These are phyloP conservation scores for Avahi laniger DNA, from an alignment of 2,797 vertebrate species.

Conservation along the genomic window DNA sequence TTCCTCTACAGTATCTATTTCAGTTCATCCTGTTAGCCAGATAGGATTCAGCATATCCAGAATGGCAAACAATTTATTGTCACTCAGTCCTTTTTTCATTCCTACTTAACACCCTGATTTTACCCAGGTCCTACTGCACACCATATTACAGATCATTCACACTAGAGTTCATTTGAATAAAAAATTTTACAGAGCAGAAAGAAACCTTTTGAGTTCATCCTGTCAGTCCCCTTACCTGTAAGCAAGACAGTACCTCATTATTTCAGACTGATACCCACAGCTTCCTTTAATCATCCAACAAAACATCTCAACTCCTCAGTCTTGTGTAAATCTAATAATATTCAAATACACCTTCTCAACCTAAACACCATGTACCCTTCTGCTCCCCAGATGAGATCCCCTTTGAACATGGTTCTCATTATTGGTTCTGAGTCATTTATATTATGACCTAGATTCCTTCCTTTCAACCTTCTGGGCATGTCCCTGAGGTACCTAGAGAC, in stretches of 20 bases:
- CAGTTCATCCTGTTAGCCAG: conserved; percentile 88
- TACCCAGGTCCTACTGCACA: conserved; percentile 86
- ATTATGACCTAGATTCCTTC: conserved; percentile 54
- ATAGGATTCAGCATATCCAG: conserved; percentile 89
- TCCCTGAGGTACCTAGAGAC: conserved; percentile 41
- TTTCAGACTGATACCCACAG: neutral
- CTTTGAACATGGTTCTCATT: conserved; percentile 46
- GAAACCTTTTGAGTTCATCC: neutral
- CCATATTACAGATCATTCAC: conserved; percentile 32
- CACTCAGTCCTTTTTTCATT: conserved; percentile 87
- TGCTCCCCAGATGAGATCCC: conserved; percentile 10
- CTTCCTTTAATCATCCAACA: neutral
- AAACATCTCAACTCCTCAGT: neutral
- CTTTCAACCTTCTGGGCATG: conserved; percentile 37
- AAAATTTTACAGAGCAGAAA: conserved; percentile 30
- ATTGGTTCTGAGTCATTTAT: conserved; percentile 58
- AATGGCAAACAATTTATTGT: conserved; percentile 91
- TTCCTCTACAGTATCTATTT: conserved; percentile 90
- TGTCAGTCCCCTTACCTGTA: neutral
- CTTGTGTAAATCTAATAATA: conserved; percentile 27
- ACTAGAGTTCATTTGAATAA: neutral
- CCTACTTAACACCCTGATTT: conserved; percentile 80
- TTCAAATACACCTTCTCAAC: conserved; percentile 12
- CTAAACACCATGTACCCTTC: conserved; percentile 27
- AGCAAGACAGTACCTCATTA: neutral